Evolutionary conservation across 1,140 invertebrate species (phyloP), one percentile per base, ranked within the genome.

Genomic region (Drosophila melanogaster): DNA sequence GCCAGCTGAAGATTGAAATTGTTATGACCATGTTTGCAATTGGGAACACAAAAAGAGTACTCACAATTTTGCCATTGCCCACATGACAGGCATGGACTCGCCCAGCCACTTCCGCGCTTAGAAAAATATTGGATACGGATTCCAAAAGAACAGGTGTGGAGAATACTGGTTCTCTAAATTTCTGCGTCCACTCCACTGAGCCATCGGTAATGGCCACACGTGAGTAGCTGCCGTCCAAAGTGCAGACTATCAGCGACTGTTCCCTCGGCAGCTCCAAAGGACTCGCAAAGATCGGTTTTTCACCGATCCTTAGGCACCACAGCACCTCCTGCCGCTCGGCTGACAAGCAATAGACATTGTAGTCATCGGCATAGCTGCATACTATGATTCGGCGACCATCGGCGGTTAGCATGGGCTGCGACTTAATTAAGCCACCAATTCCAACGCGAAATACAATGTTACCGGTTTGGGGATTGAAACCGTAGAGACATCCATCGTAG

Each of bases 401-500:
- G 12, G 51, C 58, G 2, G 81, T 65, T 0, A 87, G 49, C 26
- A 91, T 40, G 0, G 91, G 81, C 41, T 91, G 93, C 35, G 93
- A 92, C 79, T 95, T 95, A 12, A 95, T 92, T 70, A 93, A 92
- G 40, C 92, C 93, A 4, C 81, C 90, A 38, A 94, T 93, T 47
- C 87, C 53, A 57, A 93, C 93, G 15, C 62, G 90, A 93, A 94
- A 94, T 17, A 77, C 49, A 15, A 93, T 76, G 1, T 77, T 56
- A 12, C 94, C 94, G 56, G 65, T 90, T 30, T 70, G 37, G 4
- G 86, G 67, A 69, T 93, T 73, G 3, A 94, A 71, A 8, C 92
- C 90, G 72, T 95, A 94, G 0, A 95, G 67, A 37, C 69, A 64
- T 14, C 92, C 89, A 91, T 94, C 93, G 87, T 95, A 95, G 70